Base-by-base conservation (phyloP, 37 sponge, comb jelly and placozoan genomes). In the Axinella damicornis region DNA sequence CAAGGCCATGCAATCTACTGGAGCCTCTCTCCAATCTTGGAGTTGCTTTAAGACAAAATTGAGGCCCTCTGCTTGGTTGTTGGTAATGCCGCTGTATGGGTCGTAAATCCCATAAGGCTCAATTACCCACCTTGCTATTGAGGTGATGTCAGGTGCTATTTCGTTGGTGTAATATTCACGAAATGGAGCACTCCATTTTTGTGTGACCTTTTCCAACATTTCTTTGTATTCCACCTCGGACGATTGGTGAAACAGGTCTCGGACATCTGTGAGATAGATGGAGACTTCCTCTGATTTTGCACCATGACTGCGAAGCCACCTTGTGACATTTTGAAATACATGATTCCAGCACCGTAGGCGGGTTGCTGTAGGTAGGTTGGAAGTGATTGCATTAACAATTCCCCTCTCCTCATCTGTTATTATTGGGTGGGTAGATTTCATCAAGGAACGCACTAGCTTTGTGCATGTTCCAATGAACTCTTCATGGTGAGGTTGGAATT, bases 261-360 rank as follows among this genome's bases (percentile, higher is more conserved):
- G 46, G 18, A 80, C 56, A 80, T 80, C 81, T 20, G 81, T 38
- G 57, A 80, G 57, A 57, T 80, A 80, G 32, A 80, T 56, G 27
- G 70, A 19, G 39, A 69, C 28, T 24, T 80, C 81, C 58, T 80
- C 15, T 39, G 39, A 39, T 36, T 37, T 18, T 1, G 40, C 73
- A 66, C 67, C 28, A 24, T 33, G 67, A n/a, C 46, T 46, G 46
- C 40, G 57, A 36, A 70, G 39, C 83, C 83, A 82, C 56, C 69
- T 71, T 20, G 41, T 69, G 55, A 73, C 87, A 73, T 61, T 73
- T 52, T 70, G 24, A 30, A 85, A 69, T 15, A 85, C 16, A 33
- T 85, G 86, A 69, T 76, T 76, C 86, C 86, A 86, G 53, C 80
- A 86, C 58, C 73, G 71, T 31, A 86, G 65, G 39, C 46, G 78